phyloP scores from a whole-genome alignment of 92 coral and sea anemone species.

The Porites cylindrica region DNA sequence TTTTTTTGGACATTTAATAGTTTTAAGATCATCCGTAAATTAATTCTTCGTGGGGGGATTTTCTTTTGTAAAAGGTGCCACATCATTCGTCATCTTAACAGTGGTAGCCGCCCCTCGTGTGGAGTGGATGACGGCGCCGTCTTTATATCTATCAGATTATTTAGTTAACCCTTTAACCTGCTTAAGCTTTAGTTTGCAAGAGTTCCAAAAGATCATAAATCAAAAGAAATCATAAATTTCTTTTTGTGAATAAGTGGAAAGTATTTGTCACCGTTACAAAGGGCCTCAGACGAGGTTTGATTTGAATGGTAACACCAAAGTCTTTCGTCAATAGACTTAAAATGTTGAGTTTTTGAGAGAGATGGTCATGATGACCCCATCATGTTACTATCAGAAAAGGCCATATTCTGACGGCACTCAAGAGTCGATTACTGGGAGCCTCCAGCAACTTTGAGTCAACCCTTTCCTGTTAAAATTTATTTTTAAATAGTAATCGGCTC shows the following conservation, averaged over 20 bases:
- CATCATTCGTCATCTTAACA: conserved; percentile 41
- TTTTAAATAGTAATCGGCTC: too few species aligned
- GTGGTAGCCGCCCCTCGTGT: conserved; percentile 18
- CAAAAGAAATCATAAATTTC: too few species aligned
- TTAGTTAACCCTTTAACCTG: background rate
- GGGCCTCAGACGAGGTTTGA: too few species aligned
- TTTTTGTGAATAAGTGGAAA: too few species aligned
- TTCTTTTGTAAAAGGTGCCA: conserved; percentile 4
- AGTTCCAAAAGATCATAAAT: too few species aligned
- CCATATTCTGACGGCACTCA: too few species aligned
- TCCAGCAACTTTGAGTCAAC: too few species aligned
- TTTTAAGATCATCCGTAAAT: conserved; percentile 31
- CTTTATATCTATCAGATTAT: background rate
- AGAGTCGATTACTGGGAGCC: too few species aligned
- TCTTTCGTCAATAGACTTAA: background rate
- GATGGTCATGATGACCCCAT: background rate
- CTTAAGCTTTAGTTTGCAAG: too few species aligned
- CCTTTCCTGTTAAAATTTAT: too few species aligned
- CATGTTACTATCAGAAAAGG: too few species aligned
- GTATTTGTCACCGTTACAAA: too few species aligned
- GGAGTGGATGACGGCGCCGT: conserved; percentile 35
- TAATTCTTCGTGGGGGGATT: conserved; percentile 58
- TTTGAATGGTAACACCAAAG: background rate
- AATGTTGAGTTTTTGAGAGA: background rate
- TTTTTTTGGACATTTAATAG: conserved; percentile 27